Conservation (phyloP, 2,888 invertebrate species). For the Capitulum mitella region DNA sequence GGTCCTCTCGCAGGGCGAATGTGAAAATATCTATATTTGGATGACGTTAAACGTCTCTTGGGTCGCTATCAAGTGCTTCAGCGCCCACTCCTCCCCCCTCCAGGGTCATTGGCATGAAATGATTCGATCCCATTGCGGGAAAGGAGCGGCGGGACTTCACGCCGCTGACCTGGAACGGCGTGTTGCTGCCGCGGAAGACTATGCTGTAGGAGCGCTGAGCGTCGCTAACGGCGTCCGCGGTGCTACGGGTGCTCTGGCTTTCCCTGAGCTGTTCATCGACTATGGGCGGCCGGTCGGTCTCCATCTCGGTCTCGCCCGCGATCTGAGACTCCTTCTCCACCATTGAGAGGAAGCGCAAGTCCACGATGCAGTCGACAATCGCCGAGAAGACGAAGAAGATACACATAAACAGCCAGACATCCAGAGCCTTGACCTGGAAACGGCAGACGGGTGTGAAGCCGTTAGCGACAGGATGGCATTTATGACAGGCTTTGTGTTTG, state of each 20-base stretch:
- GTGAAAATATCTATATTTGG: too few species aligned
- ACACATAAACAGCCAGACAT: constrained; percentile 39
- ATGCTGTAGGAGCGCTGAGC: neutral
- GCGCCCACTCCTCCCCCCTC: too few species aligned
- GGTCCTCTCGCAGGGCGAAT: too few species aligned
- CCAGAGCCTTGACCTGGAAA: constrained; percentile 40
- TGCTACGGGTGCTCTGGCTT: neutral
- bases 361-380: constrained; percentile 38
- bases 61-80: too few species aligned
- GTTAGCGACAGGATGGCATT: too few species aligned
- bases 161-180: neutral
- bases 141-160: too few species aligned
- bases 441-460: too few species aligned
- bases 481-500: too few species aligned
- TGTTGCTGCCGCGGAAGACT: neutral
- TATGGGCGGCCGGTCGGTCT: neutral
- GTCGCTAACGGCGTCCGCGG: neutral
- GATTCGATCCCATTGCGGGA: too few species aligned
- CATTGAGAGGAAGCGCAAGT: constrained; percentile 28
- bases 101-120: too few species aligned
- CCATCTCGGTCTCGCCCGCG: neutral
- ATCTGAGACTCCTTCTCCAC: constrained; percentile 21
- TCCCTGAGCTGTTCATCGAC: neutral
- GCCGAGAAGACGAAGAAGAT: constrained; percentile 38
- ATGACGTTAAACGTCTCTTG: too few species aligned